Evolutionary conservation across 2,797 vertebrate species (phyloP).

Genomic region (Sarcoramphus papa): DNA sequence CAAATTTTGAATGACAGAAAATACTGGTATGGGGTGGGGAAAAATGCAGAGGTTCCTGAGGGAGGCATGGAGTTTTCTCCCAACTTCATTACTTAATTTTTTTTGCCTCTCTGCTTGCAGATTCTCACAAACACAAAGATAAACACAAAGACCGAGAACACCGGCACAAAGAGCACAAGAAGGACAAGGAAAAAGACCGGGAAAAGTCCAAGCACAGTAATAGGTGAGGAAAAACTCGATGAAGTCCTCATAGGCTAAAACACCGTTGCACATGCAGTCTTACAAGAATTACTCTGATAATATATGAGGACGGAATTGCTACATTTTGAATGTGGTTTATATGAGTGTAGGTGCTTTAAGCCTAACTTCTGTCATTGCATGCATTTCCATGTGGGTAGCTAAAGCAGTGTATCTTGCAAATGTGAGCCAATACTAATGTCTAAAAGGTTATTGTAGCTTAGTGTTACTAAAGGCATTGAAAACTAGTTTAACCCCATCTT

Average conservation of each 20-base stretch:
- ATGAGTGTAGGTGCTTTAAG: not conserved
- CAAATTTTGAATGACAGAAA: not conserved
- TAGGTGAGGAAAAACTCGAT: slow-evolving; percentile 78
- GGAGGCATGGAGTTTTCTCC: slow-evolving; percentile 10
- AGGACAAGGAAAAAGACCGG: slow-evolving; percentile 89
- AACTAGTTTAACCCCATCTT: not conserved
- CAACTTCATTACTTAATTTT: slow-evolving; percentile 24
- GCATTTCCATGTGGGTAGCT: not conserved
- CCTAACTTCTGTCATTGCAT: not conserved
- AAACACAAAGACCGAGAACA: slow-evolving; percentile 96
- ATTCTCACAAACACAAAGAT: slow-evolving; percentile 94
- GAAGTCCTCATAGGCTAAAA: not conserved
- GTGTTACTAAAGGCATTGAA: not conserved
- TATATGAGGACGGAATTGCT: not conserved
- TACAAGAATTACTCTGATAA: not conserved
- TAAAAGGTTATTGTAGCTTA: not conserved
- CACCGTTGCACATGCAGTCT: not conserved
- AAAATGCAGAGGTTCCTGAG: not conserved
- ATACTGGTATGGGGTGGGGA: not conserved
- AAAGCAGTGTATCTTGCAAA: not conserved
- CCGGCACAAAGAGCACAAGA: slow-evolving; percentile 95
- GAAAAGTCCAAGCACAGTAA: slow-evolving; percentile 91
- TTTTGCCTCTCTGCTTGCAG: slow-evolving; percentile 74
- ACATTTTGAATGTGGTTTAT: not conserved
- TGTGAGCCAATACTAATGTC: not conserved